Evolutionary conservation across 2,797 vertebrate genomes (phyloP), one percentile per base, ranked within the genome.

Genomic region (Capromys pilorides): DNA sequence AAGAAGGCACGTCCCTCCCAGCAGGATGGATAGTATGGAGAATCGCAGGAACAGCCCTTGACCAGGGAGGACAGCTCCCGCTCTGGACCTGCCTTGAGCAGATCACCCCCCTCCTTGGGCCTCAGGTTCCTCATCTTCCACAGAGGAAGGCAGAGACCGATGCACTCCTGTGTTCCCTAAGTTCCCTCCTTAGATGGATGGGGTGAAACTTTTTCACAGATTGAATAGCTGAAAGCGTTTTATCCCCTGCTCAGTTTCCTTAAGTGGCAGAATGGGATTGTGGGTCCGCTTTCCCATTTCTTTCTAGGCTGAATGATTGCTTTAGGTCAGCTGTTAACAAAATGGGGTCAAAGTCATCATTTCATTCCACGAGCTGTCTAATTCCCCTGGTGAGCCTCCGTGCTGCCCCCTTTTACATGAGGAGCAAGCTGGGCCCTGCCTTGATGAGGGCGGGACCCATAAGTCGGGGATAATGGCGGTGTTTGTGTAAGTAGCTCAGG

Each of bases 301-400:
- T 91, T 92, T 89, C 94, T 86, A 90, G 92, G 84, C 77, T 71
- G 86, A 96, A 62, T 80, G 90, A 96, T 81, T 78, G 82, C 75
- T 92, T 94, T 80, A 95, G 93, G 96, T 96, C 88, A 61, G 91
- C 64, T 84, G 59, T 94, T 97, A 94, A 90, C 93, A 92, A 97
- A 96, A 94, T 88, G 95, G 69, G 94, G 93, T 95, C 96, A 95
- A 94, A 97, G 90, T 84, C 85, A 94, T 95, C 95, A 94, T 82
- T 94, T 95, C 64, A 39, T 41, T 83, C 83, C 0, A 0, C 1
- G 24, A 82, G 92, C 69, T 93, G 86, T 94, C 92, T 94, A 93
- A 96, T 96, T 92, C 96, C 87, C 93, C 82, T 22, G 64, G 86
- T 2, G 69, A 92, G 67, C 75, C 5, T 31, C 54, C 64, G 2